Percentiles rank a stretch among this genome's conserved stretches.
These are phyloP conservation scores for Digitonthophagus gazella DNA, from an alignment of 2,888 invertebrate genomes.

Conservation along the genomic window DNA sequence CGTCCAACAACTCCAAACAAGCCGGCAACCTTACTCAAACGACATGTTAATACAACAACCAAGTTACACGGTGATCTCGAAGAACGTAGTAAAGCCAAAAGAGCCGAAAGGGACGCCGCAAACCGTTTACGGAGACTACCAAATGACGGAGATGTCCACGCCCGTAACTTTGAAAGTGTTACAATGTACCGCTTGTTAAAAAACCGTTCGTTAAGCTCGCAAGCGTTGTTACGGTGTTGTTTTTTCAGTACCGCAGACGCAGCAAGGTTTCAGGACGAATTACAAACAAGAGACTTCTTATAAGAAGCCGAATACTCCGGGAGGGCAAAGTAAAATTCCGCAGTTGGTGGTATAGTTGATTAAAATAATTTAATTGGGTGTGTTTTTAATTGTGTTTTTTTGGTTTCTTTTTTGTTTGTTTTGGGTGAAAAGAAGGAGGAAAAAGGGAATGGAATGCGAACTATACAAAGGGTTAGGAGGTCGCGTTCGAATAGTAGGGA, in stretches of 20 bases:
- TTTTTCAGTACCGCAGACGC: not conserved
- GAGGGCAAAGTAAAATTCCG: not conserved
- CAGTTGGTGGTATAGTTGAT: not conserved
- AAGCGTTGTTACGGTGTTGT: not conserved
- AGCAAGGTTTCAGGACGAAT: not conserved
- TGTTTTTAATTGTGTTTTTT: not conserved
- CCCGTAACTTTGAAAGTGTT: not conserved
- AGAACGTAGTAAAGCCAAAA: not conserved
- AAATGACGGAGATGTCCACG: not conserved
- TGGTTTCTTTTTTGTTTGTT: not conserved
- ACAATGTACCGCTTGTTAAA: not conserved
- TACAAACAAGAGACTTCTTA: not conserved
- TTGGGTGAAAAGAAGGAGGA: conserved; percentile 33
- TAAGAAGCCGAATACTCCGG: not conserved
- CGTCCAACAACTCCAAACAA: not conserved
- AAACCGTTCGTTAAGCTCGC: not conserved
- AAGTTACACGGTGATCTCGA: not conserved
- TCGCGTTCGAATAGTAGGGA: conserved; percentile 59
- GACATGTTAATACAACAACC: not conserved
- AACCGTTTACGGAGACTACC: not conserved
- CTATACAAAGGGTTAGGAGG: conserved; percentile 42
- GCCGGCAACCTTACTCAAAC: not conserved
- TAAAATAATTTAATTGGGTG: not conserved
- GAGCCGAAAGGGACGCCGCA: not conserved
- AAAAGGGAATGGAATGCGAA: conserved; percentile 31